These are phyloP conservation scores for Aphelocoma californica DNA, from an alignment of 2,797 vertebrate species.

Conservation along the genomic window DNA sequence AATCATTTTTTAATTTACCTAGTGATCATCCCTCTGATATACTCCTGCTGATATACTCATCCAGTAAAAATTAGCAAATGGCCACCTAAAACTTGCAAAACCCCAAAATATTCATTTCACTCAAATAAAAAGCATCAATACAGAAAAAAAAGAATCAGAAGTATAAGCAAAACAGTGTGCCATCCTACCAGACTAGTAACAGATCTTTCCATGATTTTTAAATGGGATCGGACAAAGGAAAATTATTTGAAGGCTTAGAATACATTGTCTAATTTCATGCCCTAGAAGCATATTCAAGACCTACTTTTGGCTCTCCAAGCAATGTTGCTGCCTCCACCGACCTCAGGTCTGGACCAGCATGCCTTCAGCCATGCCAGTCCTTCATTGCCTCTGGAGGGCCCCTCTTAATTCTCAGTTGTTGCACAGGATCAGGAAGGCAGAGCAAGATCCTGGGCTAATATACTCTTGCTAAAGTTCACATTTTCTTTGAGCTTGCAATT, in stretches of 20 bases:
- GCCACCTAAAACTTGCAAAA: not conserved
- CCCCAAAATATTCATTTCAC: not conserved
- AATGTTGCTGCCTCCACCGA: not conserved
- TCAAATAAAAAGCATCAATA: not conserved
- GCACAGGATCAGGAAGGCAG: not conserved
- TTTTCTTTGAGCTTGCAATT: not conserved
- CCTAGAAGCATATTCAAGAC: not conserved
- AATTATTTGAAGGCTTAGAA: not conserved
- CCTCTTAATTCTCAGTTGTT: not conserved
- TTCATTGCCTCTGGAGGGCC: not conserved
- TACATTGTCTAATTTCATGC: not conserved
- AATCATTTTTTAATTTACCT: not conserved
- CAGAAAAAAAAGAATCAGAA: not conserved
- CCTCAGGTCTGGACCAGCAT: not conserved
- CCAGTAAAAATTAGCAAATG: not conserved
- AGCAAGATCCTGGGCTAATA: not conserved
- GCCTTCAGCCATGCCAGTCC: not conserved
- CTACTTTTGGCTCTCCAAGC: not conserved
- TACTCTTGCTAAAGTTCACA: not conserved
- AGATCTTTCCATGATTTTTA: not conserved
- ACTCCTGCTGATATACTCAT: not conserved
- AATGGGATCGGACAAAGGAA: not conserved
- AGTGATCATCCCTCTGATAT: not conserved
- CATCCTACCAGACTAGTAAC: not conserved
- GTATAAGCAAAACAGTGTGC: not conserved